These are phyloP conservation scores for Eutolmus rufibarbis DNA, from an alignment of 2,888 invertebrate species.

Conservation along the genomic window DNA sequence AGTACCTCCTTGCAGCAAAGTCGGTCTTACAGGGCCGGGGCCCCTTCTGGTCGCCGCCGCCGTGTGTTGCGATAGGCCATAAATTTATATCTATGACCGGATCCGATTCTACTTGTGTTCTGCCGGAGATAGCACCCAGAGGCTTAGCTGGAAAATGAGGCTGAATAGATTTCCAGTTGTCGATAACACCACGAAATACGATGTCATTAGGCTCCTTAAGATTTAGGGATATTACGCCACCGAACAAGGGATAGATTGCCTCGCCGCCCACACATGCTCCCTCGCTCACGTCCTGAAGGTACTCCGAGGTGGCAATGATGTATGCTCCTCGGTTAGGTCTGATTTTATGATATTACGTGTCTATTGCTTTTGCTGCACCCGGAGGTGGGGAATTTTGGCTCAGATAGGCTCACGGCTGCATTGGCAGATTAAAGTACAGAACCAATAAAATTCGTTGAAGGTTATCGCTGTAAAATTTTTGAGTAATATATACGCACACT, in stretches of 20 bases:
- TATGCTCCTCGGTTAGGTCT: not conserved
- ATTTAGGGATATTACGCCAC: constrained; percentile 29
- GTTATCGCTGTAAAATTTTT: too few relatives aligned
- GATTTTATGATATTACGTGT: not conserved
- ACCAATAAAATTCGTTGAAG: too few relatives aligned
- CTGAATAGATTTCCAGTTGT: constrained; percentile 22
- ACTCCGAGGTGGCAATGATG: not conserved
- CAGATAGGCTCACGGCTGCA: not conserved
- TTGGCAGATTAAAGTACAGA: not conserved
- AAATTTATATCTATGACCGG: constrained; percentile 21
- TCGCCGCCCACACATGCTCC: not conserved
- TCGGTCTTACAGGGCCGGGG: not conserved
- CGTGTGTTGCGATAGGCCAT: not conserved
- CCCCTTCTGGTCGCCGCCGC: not conserved
- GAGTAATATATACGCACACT: too few relatives aligned
- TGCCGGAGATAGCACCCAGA: constrained; percentile 3
- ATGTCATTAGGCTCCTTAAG: constrained; percentile 32
- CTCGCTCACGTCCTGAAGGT: not conserved
- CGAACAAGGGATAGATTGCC: not conserved
- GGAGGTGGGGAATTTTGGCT: not conserved
- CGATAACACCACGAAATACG: constrained; percentile 35
- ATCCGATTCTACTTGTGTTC: not conserved
- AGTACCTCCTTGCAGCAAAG: not conserved
- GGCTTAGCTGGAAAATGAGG: constrained; percentile 25
- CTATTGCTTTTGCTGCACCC: not conserved